Evolutionary conservation across 2,797 vertebrate genomes (phyloP), one percentile per base, ranked within the genome.

Genomic region (Pachyuromys duprasi): DNA sequence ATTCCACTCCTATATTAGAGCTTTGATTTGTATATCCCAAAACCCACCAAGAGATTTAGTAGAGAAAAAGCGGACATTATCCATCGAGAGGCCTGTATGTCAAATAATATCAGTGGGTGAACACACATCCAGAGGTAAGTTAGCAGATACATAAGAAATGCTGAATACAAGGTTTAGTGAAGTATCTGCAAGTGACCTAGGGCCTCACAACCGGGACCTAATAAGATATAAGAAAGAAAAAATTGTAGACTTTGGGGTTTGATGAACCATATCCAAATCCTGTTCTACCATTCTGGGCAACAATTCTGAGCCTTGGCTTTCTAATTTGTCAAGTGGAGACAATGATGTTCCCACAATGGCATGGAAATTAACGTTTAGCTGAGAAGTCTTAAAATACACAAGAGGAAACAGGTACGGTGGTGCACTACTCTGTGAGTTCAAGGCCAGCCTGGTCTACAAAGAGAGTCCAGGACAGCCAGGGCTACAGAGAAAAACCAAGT

Each of bases 1-100:
- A 92, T 55, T 83, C 24, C 60, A 82, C 88, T 75, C 28, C 17
- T n/a, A 20, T 70, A 57, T 18, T 93, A 36, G 74, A 90, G 69
- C 88, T 79, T 94, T 95, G 33, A 69, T 60, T 76, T 93, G 7
- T 89, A 55, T 76, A 79, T 55, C 60, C 65, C 93, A 45, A 93
- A 82, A 86, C 3, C 33, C 36, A 57, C 33, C 17, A 72, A 78
- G n/a, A 42, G 17, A 67, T 70, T 76, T 18, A 90, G 31, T 70
- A 11, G 42, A n/a, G 42, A 57, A 60, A 95, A 76, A 55, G 28
- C 13, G 8, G 57, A 31, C 9, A 89, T 89, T 89, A 63, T 31
- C 17, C 9, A 89, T 8, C 13, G 3, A 55, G 17, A 42, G 45
- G 8, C n/a, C 33, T 75, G 0, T 26, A 60, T 67, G 9, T 72